These are phyloP conservation scores for Tokudaia tokunoshimensis DNA, from an alignment of 2,797 vertebrate genomes.

Conservation along the genomic window DNA sequence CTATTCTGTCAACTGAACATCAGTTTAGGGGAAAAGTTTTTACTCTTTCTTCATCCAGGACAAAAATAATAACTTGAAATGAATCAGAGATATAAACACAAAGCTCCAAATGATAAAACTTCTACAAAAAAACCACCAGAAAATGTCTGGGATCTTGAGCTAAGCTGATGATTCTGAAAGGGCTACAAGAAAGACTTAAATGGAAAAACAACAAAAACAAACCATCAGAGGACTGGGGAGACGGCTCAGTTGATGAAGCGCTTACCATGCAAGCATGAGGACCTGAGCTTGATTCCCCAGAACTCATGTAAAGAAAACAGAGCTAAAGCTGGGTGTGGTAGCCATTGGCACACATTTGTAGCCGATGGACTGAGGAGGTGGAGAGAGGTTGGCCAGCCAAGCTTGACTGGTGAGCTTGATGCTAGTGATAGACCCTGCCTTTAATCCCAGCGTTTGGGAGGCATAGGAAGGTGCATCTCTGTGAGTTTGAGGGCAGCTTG, in stretches of 20 bases:
- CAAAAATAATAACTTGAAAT: slow-evolving; percentile 25
- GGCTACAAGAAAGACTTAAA: neutral
- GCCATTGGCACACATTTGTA: rapidly evolving
- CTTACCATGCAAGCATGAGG: neutral
- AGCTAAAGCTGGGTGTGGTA: neutral
- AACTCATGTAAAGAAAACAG: neutral
- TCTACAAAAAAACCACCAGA: neutral
- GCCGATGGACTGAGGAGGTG: rapidly evolving
- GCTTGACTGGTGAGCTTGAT: neutral
- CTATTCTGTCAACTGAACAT: slow-evolving; percentile 25
- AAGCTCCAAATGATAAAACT: neutral
- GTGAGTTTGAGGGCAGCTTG: neutral
- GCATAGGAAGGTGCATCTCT: too few species aligned
- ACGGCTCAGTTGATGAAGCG: neutral
- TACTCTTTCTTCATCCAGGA: neutral
- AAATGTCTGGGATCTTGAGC: neutral
- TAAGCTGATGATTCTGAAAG: neutral
- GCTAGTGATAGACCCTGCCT: neutral
- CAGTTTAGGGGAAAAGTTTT: neutral
- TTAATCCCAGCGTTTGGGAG: neutral
- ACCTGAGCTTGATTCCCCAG: neutral
- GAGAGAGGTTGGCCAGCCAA: neutral
- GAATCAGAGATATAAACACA: slow-evolving; percentile 1
- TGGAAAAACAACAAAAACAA: neutral
- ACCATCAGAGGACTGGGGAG: neutral